Conservation (phyloP, 2,888 invertebrate genomes). For the Meta bourneti region DNA sequence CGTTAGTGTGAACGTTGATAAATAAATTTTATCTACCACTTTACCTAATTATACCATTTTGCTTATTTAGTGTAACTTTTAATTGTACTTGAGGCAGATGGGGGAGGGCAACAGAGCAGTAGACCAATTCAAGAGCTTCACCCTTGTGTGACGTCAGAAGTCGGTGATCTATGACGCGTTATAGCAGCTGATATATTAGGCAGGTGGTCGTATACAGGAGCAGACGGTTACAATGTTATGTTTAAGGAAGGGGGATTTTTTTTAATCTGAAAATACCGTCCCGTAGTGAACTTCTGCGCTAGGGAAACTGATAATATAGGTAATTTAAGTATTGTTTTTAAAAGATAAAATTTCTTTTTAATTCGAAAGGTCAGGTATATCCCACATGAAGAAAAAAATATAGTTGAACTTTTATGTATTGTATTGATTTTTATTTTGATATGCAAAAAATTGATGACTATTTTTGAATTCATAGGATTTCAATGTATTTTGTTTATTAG, state of each 20-base stretch:
- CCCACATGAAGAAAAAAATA: no score
- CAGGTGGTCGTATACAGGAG: conserved; percentile 54
- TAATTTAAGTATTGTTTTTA: no score
- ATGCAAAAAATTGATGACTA: no score
- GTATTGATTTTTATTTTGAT: no score
- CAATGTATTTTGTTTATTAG: no score
- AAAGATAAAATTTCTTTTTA: no score
- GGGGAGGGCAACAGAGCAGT: conserved; percentile 29
- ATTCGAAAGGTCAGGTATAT: no score
- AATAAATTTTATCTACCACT: not conserved
- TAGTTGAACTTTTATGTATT: no score
- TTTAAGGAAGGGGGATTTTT: conserved; percentile 15
- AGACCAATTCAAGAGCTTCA: conserved; percentile 19
- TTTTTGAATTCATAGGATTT: no score
- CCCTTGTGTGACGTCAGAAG: conserved; percentile 63
- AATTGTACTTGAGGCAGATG: conserved; percentile 63
- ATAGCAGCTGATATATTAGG: conserved; percentile 63
- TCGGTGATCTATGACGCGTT: conserved; percentile 69
- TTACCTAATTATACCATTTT: conserved; percentile 50
- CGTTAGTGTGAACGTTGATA: no score
- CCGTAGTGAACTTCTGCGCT: not conserved
- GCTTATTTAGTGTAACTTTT: conserved; percentile 29
- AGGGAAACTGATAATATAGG: no score
- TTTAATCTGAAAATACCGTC: not conserved
- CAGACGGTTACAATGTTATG: conserved; percentile 55